phyloP scores from a whole-genome alignment of 1,140 invertebrate genomes.

The Drosophila sulfurigaster region DNA sequence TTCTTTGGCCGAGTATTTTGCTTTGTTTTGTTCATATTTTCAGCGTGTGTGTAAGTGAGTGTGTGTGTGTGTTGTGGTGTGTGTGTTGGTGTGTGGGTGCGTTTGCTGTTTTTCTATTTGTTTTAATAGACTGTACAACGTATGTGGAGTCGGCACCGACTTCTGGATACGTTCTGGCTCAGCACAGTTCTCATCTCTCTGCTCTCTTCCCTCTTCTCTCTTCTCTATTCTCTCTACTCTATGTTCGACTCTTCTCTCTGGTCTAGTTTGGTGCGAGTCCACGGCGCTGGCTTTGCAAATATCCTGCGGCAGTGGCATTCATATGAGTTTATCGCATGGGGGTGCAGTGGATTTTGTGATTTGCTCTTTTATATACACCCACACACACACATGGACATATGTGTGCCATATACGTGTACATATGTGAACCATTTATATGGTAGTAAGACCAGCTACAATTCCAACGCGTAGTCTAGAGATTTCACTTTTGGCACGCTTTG shows the following conservation, averaged over 20 bases:
- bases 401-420: slow-evolving; percentile 1
- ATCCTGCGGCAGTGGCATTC: slow-evolving; percentile 71
- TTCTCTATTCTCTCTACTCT: background rate
- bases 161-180: slow-evolving; percentile 25
- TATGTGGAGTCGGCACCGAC: slow-evolving; percentile 28
- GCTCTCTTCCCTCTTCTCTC: background rate
- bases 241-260: too few species aligned
- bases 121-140: slow-evolving; percentile 69
- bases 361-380: slow-evolving; percentile 70
- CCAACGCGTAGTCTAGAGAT: background rate
- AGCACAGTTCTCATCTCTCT: background rate
- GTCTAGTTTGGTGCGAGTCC: slow-evolving; percentile 19
- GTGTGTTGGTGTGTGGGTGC: slow-evolving; percentile 24
- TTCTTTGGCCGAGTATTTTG: slow-evolving; percentile 40
- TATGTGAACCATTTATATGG: slow-evolving; percentile 15
- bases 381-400: slow-evolving; percentile 5
- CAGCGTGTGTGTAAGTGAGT: slow-evolving; percentile 22
- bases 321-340: slow-evolving; percentile 71
- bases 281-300: slow-evolving; percentile 67
- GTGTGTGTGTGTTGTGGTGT: slow-evolving; percentile 11
- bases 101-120: slow-evolving; percentile 65
- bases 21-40: slow-evolving; percentile 66
- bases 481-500: slow-evolving; percentile 7
- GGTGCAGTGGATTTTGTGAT: slow-evolving; percentile 75
- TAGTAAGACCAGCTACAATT: background rate